Base-by-base conservation (phyloP, 2,113 vertebrate genomes). In the Larimichthys crocea region DNA sequence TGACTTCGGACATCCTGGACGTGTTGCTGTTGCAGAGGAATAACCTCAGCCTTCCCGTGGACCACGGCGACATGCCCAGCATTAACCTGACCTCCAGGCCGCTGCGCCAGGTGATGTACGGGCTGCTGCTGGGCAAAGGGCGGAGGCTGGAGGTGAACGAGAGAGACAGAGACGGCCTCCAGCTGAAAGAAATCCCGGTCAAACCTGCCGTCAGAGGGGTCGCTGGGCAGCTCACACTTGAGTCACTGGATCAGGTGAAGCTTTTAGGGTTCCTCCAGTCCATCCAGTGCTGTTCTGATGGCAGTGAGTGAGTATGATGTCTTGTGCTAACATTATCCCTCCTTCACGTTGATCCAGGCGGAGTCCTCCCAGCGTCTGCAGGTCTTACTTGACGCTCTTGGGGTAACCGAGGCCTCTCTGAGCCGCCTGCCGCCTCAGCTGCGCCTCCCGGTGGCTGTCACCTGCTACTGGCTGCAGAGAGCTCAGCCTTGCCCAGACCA, bases 31-130 rank as follows among this genome's bases (percentile, higher is more conserved):
- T 96, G 93, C 10, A 16, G 0, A 62, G 35, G 85, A 40, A 52
- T 53, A 0, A 0, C 1, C 77, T 92, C 40, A 73, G 92, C 56
- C 72, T 93, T 0, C 80, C 72, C 0, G 78, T 98, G 71, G 96
- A 96, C 75, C 87, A 94, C 71, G 85, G 85, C 67, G 73, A 81
- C 52, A 85, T 29, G 7, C 86, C 93, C 14, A 96, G 94, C 10
- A 90, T 93, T 14, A 92, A 95, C 4, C 55, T 73, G 20, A 20
- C 90, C 0, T 92, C 97, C 19, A 77, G 92, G 74, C 90, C 93
- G 60, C 91, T 99, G 52, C 96, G 97, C 0, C 96, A 93, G 26
- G 79, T 95, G 62, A 91, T 96, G 64, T 98, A 98, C 9, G 95
- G 95, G 10, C 90, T 99, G 53, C 92, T 98, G 3, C 79, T 93